These are phyloP conservation scores for Falco columbarius DNA, from an alignment of 2,797 vertebrate species.

Conservation along the genomic window DNA sequence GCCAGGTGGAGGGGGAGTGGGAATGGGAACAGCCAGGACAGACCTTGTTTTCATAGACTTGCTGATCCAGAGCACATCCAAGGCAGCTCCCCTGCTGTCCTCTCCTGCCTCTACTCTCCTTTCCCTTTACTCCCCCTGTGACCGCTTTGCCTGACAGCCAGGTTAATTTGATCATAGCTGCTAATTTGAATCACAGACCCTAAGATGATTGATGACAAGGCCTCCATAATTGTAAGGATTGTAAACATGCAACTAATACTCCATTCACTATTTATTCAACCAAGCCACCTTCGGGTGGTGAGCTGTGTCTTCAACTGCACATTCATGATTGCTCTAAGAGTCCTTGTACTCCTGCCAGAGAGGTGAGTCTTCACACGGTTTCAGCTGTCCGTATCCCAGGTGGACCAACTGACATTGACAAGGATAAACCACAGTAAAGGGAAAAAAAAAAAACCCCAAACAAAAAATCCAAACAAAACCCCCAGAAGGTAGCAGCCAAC, in stretches of 20 bases:
- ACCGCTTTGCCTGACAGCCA: neutral
- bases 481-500: neutral
- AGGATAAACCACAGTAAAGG: neutral
- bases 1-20: neutral
- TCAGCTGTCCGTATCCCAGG: neutral
- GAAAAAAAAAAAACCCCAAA: neutral
- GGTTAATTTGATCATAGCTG: neutral
- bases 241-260: neutral
- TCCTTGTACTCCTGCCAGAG: neutral
- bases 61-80: neutral
- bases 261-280: neutral
- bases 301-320: neutral
- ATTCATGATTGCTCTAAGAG: neutral
- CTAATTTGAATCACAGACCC: neutral
- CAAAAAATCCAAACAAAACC: neutral
- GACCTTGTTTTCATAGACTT: accelerated
- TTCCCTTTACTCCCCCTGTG: accelerated
- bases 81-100: neutral
- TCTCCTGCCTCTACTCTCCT: neutral
- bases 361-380: accelerated
- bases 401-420: neutral
- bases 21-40: neutral
- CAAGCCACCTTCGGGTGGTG: neutral
- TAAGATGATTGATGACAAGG: neutral
- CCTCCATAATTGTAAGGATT: neutral